Conservation (phyloP, 2,888 invertebrate species). For the Anorthoa munda region DNA sequence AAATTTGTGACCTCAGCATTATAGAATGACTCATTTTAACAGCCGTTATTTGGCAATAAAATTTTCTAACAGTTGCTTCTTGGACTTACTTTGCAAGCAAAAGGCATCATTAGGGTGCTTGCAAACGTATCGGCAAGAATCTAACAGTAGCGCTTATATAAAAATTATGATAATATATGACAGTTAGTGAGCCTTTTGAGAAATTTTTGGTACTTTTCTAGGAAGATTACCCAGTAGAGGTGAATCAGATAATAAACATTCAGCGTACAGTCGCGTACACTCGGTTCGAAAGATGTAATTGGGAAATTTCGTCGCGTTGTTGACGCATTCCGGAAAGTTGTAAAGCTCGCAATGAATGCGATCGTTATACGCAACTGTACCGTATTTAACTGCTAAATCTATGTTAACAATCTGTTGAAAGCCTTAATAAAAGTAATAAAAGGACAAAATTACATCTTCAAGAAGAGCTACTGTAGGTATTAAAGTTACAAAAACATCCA, state of each 20-base stretch:
- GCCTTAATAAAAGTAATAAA: neutral
- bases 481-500: neutral
- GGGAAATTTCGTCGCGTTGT: conserved; percentile 43
- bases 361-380: conserved; percentile 47
- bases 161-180: conserved; percentile 59
- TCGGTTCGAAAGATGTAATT: conserved; percentile 43
- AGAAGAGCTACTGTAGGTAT: neutral
- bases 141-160: conserved; percentile 62
- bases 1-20: conserved; percentile 83
- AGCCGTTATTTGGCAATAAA: conserved; percentile 85
- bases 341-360: conserved; percentile 45
- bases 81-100: conserved; percentile 73
- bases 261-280: conserved; percentile 32
- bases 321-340: conserved; percentile 45
- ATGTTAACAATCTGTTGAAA: neutral
- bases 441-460: neutral
- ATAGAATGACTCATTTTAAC: conserved; percentile 85
- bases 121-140: conserved; percentile 46
- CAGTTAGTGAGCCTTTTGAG: conserved; percentile 38
- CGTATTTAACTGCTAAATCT: conserved; percentile 10
- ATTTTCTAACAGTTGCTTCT: conserved; percentile 76
- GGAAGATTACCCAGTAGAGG: conserved; percentile 34
- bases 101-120: conserved; percentile 69
- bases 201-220: conserved; percentile 49
- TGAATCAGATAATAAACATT: conserved; percentile 59